A percentile compares a stretch with the other conserved stretches of the same genome.
phyloP scores from a whole-genome alignment of 2,113 vertebrate species.

The Himantopus leucocephalus region DNA sequence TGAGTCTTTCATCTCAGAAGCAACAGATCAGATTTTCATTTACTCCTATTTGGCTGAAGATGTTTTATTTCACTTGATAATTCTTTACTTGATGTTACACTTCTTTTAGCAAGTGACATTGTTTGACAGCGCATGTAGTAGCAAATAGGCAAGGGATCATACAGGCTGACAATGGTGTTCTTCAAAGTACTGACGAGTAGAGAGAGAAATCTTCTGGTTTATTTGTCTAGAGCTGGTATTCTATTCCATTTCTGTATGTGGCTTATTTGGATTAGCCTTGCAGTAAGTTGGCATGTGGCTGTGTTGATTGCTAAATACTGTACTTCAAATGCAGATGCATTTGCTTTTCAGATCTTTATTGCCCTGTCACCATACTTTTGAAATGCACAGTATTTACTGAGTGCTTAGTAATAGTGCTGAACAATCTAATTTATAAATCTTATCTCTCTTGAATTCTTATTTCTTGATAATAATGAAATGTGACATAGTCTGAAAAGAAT shows the following conservation, averaged over 20 bases:
- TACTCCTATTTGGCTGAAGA: background rate
- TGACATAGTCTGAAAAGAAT: background rate
- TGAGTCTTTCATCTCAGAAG: background rate
- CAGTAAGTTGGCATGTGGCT: background rate
- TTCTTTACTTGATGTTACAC: background rate
- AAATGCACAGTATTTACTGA: background rate
- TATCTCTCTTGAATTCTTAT: background rate
- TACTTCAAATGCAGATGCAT: background rate
- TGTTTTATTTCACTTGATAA: background rate
- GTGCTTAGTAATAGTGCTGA: background rate
- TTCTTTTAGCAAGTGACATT: background rate
- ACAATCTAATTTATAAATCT: background rate
- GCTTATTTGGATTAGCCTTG: background rate
- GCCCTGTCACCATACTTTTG: constrained; percentile 7
- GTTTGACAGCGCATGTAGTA: background rate
- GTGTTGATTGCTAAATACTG: background rate
- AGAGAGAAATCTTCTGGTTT: background rate
- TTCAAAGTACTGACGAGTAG: background rate
- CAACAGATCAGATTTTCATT: background rate
- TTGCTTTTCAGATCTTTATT: background rate
- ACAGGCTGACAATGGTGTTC: background rate
- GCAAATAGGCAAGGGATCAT: background rate
- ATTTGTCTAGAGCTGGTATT: background rate
- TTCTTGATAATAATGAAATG: background rate
- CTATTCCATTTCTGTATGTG: background rate